Evolutionary conservation across 92 coral and sea anemone species (phyloP).

Genomic region (Muricea muricata): DNA sequence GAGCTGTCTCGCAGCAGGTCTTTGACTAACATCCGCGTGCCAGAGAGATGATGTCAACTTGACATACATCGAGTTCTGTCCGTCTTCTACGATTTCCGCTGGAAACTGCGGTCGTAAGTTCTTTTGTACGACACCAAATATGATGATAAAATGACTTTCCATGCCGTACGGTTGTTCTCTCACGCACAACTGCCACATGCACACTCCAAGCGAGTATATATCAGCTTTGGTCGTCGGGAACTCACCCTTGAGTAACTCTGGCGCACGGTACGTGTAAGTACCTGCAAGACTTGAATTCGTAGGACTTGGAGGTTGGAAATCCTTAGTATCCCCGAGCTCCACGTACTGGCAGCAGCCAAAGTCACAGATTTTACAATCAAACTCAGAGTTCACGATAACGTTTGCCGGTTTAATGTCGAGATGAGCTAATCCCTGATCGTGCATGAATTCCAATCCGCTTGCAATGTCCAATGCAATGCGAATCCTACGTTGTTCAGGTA

Average conservation of each 20-base stretch:
- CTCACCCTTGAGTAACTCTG: constrained; percentile 95
- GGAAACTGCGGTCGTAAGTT: constrained; percentile 96
- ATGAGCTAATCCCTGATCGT: constrained; percentile 88
- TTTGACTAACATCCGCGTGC: constrained; percentile 72
- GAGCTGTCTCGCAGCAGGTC: constrained; percentile 84
- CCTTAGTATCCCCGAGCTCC: constrained; percentile 80
- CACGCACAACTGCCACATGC: constrained; percentile 90
- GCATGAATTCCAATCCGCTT: constrained; percentile 84
- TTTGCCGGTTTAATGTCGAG: constrained; percentile 97
- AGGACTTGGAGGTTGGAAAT: constrained; percentile 91
- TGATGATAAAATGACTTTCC: constrained; percentile 92
- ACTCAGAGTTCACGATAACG: constrained; percentile 82
- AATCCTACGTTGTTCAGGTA: constrained; percentile 77
- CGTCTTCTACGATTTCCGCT: constrained; percentile 51
- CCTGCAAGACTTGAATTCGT: constrained; percentile 97
- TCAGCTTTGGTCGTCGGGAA: constrained; percentile 94
- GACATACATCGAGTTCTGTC: constrained; percentile 65
- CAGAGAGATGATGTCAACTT: constrained; percentile 80
- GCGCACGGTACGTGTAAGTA: constrained; percentile 96
- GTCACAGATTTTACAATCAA: constrained; percentile 91
- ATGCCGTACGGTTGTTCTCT: constrained; percentile 94
- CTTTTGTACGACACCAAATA: constrained; percentile 96
- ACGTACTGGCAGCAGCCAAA: constrained; percentile 96
- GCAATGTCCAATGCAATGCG: constrained; percentile 82
- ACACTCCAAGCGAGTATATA: constrained; percentile 92